A percentile compares a stretch with the other conserved stretches of the same genome.
Evolutionary conservation across 2,888 invertebrate genomes (phyloP).

Genomic region (Rhamphomyia laevipes): DNA sequence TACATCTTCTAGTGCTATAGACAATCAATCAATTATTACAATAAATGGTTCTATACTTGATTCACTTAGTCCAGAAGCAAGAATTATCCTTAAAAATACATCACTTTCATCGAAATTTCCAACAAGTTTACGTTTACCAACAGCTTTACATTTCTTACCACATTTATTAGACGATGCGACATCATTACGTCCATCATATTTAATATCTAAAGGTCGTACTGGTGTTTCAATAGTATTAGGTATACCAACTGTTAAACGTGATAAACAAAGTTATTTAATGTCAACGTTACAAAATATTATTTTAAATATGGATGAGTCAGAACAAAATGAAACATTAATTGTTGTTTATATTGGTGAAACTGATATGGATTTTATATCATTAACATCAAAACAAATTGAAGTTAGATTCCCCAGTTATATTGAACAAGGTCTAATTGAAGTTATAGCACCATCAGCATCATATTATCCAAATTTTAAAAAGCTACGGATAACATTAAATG

Average conservation of each 20-base stretch:
- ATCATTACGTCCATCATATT: conserved; percentile 66
- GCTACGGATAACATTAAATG: conserved; percentile 69
- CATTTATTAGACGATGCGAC: conserved; percentile 69
- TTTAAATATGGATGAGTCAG: conserved; percentile 59
- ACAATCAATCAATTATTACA: conserved; percentile 6
- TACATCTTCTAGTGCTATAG: background rate
- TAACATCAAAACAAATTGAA: conserved; percentile 65
- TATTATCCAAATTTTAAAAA: conserved; percentile 82
- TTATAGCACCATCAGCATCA: conserved; percentile 69
- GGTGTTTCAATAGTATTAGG: conserved; percentile 74
- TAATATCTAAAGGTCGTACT: conserved; percentile 58
- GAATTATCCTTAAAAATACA: conserved; percentile 39
- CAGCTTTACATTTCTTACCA: conserved; percentile 75
- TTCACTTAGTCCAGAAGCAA: conserved; percentile 38
- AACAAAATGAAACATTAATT: conserved; percentile 67
- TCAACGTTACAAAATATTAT: conserved; percentile 76
- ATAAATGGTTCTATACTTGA: conserved; percentile 25
- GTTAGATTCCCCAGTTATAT: conserved; percentile 61
- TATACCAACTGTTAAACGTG: conserved; percentile 78
- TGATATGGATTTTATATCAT: conserved; percentile 60
- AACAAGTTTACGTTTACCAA: conserved; percentile 54
- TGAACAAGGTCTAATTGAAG: conserved; percentile 72
- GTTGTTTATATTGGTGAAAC: conserved; percentile 83
- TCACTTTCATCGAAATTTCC: conserved; percentile 40
- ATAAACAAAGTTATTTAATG: conserved; percentile 76